A percentile compares a stretch with the other conserved stretches of the same genome.
Evolutionary conservation across 2,888 invertebrate genomes (phyloP).

Genomic region (Mamestra brassicae): DNA sequence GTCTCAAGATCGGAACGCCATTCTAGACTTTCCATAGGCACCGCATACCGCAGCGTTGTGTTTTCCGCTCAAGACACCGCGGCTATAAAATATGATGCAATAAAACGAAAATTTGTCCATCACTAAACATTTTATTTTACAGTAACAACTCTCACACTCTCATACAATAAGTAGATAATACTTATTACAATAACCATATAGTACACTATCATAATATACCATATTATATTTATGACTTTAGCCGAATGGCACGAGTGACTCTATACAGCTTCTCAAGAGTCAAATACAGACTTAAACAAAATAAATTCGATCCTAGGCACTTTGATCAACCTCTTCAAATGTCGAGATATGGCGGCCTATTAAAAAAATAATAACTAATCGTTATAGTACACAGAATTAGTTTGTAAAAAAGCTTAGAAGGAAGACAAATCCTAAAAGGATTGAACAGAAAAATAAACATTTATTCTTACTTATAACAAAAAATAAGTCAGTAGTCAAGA

Average conservation of each 20-base stretch:
- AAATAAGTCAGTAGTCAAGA: slow-evolving; percentile 22
- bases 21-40: too few species aligned
- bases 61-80: background rate
- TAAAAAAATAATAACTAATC: slow-evolving; percentile 48
- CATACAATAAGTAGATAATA: slow-evolving; percentile 86
- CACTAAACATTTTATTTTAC: slow-evolving; percentile 85
- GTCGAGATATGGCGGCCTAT: slow-evolving; percentile 42
- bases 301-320: slow-evolving; percentile 77
- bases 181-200: slow-evolving; percentile 78
- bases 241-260: slow-evolving; percentile 81
- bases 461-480: slow-evolving; percentile 41
- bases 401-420: slow-evolving; percentile 50
- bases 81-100: background rate
- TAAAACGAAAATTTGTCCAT: slow-evolving; percentile 57
- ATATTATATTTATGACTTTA: slow-evolving; percentile 77
- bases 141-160: slow-evolving; percentile 81
- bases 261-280: slow-evolving; percentile 54
- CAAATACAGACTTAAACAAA: slow-evolving; percentile 60
- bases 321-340: slow-evolving; percentile 58
- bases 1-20: too few species aligned
- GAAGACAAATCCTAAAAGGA: slow-evolving; percentile 37
- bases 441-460: slow-evolving; percentile 51
- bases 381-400: slow-evolving; percentile 44
- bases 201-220: slow-evolving; percentile 53
- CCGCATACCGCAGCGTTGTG: background rate